phyloP scores from a whole-genome alignment of 2,888 invertebrate genomes.

The Mesochorus sp. region DNA sequence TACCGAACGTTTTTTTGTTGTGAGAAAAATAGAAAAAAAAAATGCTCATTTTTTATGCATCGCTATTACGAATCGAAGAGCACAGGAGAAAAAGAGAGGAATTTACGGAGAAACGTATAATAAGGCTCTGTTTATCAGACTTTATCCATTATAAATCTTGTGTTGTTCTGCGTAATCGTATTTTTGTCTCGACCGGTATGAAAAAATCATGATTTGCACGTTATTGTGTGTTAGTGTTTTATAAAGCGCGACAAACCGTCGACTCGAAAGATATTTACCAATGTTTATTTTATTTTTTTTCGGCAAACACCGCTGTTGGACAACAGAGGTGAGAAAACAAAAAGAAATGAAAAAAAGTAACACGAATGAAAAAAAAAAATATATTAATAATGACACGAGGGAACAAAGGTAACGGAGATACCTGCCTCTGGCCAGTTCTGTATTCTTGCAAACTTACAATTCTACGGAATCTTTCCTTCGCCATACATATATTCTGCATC shows the following conservation, averaged over 20 bases:
- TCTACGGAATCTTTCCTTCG: slow-evolving; percentile 73
- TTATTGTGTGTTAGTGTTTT: slow-evolving; percentile 41
- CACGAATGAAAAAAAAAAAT: slow-evolving; percentile 58
- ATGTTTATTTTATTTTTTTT: slow-evolving; percentile 9
- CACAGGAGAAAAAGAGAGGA: slow-evolving; percentile 41
- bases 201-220: no score
- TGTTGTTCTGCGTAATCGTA: neutral
- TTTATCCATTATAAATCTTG: neutral
- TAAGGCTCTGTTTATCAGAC: neutral
- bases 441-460: slow-evolving; percentile 78
- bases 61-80: slow-evolving; percentile 46
- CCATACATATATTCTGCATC: no score
- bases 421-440: slow-evolving; percentile 83
- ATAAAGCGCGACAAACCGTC: slow-evolving; percentile 1
- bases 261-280: slow-evolving; percentile 26
- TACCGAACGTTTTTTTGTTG: no score
- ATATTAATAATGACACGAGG: slow-evolving; percentile 45
- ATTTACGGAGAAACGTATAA: slow-evolving; percentile 30
- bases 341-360: no score
- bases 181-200: no score
- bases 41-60: no score
- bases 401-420: slow-evolving; percentile 76
- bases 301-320: slow-evolving; percentile 67
- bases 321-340: no score
- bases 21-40: no score